These are phyloP conservation scores for Eulemur albifrons DNA, from an alignment of 2,797 vertebrate species.

Conservation along the genomic window DNA sequence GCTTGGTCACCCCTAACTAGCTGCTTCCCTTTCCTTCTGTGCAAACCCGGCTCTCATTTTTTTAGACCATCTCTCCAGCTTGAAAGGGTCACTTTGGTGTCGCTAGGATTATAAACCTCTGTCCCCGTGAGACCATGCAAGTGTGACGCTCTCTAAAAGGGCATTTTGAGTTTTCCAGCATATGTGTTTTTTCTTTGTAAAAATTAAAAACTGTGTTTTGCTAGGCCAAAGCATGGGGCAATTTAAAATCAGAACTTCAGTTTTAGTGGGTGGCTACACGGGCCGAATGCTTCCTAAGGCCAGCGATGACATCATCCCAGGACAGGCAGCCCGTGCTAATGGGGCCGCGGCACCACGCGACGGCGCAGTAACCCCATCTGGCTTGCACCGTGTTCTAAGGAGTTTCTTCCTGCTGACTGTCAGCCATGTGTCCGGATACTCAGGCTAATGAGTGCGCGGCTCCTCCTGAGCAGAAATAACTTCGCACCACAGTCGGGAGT, in stretches of 20 bases:
- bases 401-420: not conserved
- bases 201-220: not conserved
- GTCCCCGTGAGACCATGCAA: not conserved
- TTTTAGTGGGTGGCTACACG: fast-evolving
- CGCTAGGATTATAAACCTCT: not conserved
- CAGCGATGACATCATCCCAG: not conserved
- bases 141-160: not conserved
- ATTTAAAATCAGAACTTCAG: not conserved
- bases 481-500: not conserved
- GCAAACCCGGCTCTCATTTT: not conserved
- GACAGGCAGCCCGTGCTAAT: not conserved
- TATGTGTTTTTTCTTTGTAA: not conserved
- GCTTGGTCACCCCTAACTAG: too few relatives aligned
- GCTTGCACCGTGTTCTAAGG: not conserved
- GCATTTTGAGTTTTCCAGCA: not conserved
- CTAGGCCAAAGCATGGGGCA: not conserved
- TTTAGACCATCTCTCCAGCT: not conserved
- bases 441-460: not conserved
- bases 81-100: not conserved
- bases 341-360: fast-evolving
- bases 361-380: not conserved
- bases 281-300: not conserved
- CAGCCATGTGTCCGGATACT: not conserved
- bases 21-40: too few relatives aligned
- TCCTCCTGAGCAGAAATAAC: not conserved